These are phyloP conservation scores for Falcunculus frontatus DNA, from an alignment of 2,113 vertebrate species.

Conservation along the genomic window DNA sequence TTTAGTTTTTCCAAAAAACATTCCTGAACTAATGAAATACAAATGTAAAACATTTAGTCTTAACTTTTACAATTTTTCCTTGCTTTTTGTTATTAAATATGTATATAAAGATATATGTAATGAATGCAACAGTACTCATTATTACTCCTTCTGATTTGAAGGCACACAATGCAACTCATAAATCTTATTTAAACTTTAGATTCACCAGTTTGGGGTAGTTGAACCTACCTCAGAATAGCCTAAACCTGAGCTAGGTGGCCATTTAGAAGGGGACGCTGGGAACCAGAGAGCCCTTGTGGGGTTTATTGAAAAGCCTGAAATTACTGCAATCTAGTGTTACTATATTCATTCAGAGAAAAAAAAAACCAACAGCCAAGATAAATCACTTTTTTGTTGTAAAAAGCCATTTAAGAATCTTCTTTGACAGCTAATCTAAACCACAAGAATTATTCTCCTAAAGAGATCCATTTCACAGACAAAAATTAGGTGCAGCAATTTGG, in stretches of 20 bases:
- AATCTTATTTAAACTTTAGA: not conserved
- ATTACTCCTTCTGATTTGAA: not conserved
- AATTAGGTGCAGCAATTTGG: not conserved
- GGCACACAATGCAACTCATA: not conserved
- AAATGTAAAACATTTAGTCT: not conserved
- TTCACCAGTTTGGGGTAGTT: not conserved
- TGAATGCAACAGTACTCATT: not conserved
- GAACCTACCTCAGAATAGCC: not conserved
- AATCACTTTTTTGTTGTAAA: not conserved
- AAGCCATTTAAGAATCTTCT: not conserved
- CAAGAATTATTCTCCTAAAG: not conserved
- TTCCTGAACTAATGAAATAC: not conserved
- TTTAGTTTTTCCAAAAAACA: not conserved
- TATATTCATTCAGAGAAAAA: not conserved
- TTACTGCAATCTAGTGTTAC: not conserved
- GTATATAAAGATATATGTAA: not conserved
- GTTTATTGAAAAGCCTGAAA: not conserved
- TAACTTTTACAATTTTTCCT: not conserved
- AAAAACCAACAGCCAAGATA: not conserved
- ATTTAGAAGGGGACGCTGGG: not conserved
- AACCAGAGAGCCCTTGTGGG: not conserved
- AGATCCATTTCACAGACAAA: not conserved
- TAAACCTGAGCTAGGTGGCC: not conserved
- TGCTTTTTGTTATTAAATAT: not conserved
- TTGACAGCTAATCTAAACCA: not conserved